Conservation (phyloP, 2,797 vertebrate genomes). For the Trachurus trachurus region DNA sequence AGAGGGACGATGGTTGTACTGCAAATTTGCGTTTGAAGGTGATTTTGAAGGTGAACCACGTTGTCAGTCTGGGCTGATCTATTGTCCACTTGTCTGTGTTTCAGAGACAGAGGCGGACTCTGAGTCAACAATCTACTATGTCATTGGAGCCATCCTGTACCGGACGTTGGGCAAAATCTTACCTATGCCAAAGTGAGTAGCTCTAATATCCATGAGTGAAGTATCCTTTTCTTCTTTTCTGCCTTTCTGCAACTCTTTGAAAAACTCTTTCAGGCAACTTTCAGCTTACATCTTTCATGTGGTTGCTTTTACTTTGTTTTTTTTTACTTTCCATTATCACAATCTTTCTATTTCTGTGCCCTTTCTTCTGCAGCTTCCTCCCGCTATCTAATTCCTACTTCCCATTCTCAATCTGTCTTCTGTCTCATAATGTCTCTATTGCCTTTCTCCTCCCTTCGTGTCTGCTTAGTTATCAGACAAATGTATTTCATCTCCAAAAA, state of each 20-base stretch:
- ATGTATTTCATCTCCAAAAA: constrained; percentile 45
- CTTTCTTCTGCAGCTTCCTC: constrained; percentile 37
- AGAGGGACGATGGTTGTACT: background rate
- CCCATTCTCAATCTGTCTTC: constrained; percentile 28
- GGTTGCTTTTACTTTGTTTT: background rate
- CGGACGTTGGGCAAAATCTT: constrained; percentile 94
- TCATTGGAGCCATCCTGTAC: constrained; percentile 96
- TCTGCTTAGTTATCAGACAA: constrained; percentile 46
- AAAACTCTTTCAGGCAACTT: constrained; percentile 13
- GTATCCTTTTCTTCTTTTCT: constrained; percentile 16
- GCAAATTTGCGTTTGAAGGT: background rate
- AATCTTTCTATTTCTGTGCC: constrained; percentile 48
- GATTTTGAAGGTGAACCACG: background rate
- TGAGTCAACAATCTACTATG: constrained; percentile 90
- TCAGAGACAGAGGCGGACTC: constrained; percentile 89
- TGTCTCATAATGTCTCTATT: constrained; percentile 25
- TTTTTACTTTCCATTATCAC: background rate
- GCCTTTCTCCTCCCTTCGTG: background rate
- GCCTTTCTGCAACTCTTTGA: constrained; percentile 13
- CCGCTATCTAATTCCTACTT: constrained; percentile 44
- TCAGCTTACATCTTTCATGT: constrained; percentile 11
- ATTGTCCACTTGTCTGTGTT: constrained; percentile 34
- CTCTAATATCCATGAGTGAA: background rate
- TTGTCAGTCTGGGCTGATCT: constrained; percentile 6
- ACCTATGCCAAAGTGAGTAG: constrained; percentile 92